These are phyloP conservation scores for Drosophila gaucha DNA, from an alignment of 2,888 invertebrate species.

Conservation along the genomic window DNA sequence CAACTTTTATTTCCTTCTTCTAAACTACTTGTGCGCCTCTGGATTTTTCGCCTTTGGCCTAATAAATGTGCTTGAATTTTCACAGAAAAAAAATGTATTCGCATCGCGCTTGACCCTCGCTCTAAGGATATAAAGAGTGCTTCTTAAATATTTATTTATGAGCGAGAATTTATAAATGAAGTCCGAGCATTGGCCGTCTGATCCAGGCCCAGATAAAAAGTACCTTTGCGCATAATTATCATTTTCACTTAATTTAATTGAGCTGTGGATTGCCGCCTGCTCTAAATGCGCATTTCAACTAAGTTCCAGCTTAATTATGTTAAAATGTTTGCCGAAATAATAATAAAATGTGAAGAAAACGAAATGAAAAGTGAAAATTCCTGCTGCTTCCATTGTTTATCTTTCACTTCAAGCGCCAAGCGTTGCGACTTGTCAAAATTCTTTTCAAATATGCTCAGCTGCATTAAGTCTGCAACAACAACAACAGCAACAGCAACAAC, in stretches of 20 bases:
- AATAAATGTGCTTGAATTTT: constrained; percentile 37
- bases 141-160: constrained; percentile 72
- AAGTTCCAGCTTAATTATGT: constrained; percentile 58
- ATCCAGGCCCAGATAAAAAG: constrained; percentile 7
- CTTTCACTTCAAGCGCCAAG: constrained; percentile 20
- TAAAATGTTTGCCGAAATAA: constrained; percentile 25
- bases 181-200: constrained; percentile 10
- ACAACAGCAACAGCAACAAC: constrained; percentile 5
- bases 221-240: constrained; percentile 52
- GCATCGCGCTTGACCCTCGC: constrained; percentile 33
- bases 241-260: constrained; percentile 75
- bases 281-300: constrained; percentile 34
- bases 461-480: constrained; percentile 39
- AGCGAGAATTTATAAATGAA: constrained; percentile 43
- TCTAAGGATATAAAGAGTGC: constrained; percentile 26
- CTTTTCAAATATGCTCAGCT: constrained; percentile 53
- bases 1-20: no score
- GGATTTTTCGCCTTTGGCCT: constrained; percentile 4
- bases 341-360: not conserved
- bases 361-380: constrained; percentile 64
- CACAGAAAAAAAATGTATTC: constrained; percentile 22
- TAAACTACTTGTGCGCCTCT: no score
- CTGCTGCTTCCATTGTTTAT: constrained; percentile 41
- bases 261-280: constrained; percentile 26
- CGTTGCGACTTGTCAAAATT: constrained; percentile 53